phyloP scores from a whole-genome alignment of 2,113 vertebrate genomes.

The Notothenia coriiceps region DNA sequence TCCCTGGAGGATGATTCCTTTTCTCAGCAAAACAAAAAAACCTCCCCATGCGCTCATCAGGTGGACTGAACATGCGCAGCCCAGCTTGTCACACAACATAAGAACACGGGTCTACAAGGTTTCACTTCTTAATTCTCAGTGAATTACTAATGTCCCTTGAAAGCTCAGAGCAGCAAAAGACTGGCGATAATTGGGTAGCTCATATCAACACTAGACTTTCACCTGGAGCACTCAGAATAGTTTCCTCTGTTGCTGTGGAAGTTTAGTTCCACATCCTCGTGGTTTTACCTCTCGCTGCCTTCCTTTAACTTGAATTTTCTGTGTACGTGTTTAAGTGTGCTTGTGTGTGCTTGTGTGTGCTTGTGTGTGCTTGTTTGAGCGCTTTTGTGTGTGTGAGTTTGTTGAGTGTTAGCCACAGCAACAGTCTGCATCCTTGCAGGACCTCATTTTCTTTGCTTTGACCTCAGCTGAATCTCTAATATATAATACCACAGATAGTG shows the following conservation, averaged over 20 bases:
- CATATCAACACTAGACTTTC: conserved; percentile 11
- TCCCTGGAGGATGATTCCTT: conserved; percentile 46
- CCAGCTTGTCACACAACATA: conserved; percentile 52
- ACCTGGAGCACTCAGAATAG: conserved; percentile 34
- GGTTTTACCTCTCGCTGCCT: conserved; percentile 34
- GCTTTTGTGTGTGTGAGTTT: not conserved
- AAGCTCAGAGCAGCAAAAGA: conserved; percentile 28
- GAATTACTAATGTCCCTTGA: conserved; percentile 55
- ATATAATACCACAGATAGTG: not conserved
- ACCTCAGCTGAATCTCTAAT: conserved; percentile 5
- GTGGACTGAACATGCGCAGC: conserved; percentile 50
- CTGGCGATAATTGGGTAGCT: conserved; percentile 39
- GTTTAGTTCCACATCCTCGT: conserved; percentile 39
- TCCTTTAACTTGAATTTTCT: not conserved
- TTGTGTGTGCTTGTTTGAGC: not conserved
- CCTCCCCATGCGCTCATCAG: conserved; percentile 38
- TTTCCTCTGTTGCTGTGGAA: conserved; percentile 12
- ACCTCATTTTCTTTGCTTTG: conserved; percentile 5
- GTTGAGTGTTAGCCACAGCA: conserved; percentile 27
- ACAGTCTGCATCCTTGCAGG: conserved; percentile 4
- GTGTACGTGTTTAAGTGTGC: not conserved
- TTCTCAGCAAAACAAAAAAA: conserved; percentile 44
- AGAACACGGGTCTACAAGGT: conserved; percentile 48
- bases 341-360: not conserved
- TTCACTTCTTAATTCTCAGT: conserved; percentile 70